Percentiles rank a stretch among this genome's conserved stretches.
Conservation (phyloP, 2,113 vertebrate species). For the Argyrosomus japonicus region DNA sequence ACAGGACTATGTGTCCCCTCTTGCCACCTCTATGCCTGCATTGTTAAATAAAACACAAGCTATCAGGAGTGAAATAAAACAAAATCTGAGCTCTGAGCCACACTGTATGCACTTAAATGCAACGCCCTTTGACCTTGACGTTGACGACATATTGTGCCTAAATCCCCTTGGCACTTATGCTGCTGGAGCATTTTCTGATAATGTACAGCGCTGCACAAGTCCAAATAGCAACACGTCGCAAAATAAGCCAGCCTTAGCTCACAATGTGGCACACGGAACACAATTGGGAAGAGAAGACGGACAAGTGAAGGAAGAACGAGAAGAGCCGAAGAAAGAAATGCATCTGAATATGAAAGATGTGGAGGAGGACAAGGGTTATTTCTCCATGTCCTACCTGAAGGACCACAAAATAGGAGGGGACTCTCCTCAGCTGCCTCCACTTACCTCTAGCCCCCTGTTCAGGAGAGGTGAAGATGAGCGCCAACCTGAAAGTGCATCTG, state of each 20-base stretch:
- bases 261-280: background rate
- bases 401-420: background rate
- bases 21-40: background rate
- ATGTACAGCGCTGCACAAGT: background rate
- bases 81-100: background rate
- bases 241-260: too few relatives aligned
- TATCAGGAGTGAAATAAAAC: background rate
- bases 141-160: constrained; percentile 61
- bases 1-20: background rate
- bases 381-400: constrained; percentile 16
- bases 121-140: constrained; percentile 47
- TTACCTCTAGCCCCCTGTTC: constrained; percentile 28
- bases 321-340: background rate
- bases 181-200: background rate
- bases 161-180: constrained; percentile 16
- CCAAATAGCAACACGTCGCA: background rate
- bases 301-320: background rate
- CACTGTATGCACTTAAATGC: background rate
- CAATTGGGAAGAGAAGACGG: background rate
- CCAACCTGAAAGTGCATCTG: background rate
- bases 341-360: background rate
- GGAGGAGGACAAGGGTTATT: constrained; percentile 52
- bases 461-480: background rate
- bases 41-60: background rate
- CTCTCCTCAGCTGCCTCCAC: background rate